Evolutionary conservation across 2,113 vertebrate species (phyloP), one percentile per base, ranked within the genome.

Genomic region (Acrocephalus kingi): DNA sequence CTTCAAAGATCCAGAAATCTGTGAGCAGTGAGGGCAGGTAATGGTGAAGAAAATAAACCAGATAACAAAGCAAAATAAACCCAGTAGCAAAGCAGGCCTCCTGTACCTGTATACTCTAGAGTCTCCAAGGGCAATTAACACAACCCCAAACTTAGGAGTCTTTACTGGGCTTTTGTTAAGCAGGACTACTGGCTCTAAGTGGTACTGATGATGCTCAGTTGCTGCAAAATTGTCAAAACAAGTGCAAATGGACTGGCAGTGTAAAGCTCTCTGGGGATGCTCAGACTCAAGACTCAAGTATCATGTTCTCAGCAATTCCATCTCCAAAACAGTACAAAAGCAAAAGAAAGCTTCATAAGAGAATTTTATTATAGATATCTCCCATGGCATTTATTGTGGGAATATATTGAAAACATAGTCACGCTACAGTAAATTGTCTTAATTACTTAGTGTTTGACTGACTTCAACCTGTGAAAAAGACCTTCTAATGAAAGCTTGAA

Each of bases 391-490:
- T 94, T 85, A 55, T 46, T 80, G 31, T 62, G 46, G 84, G 43
- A 91, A 58, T 83, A 62, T 76, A 55, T n/a, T 89, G 74, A 93
- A 91, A 87, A 67, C 27, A 43, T 46, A 62, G 81, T 66, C 74
- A 84, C 0, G 2, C 71, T 69, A 45, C 74, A 74, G 51, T 79
- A 87, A 83, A 91, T 77, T 91, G 46, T 66, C 74, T 89, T 94
- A 90, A 93, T 90, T 92, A 71, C 81, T 85, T 89, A 67, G 45
- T 81, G 39, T 75, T 92, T 77, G 79, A 89, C 59, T 93, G 85
- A 93, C 49, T 87, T 80, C 87, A 90, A 73, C 82, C 67, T 91
- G 67, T 86, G 86, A 92, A 84, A 90, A 87, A 92, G 59, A 75
- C 39, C 51, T 67, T 58, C 45, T 86, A 95, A 90, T 68, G 64